A percentile compares a stretch with the other conserved stretches of the same genome.
Conservation (phyloP, 2,888 invertebrate species). For the Iphiclides podalirius region DNA sequence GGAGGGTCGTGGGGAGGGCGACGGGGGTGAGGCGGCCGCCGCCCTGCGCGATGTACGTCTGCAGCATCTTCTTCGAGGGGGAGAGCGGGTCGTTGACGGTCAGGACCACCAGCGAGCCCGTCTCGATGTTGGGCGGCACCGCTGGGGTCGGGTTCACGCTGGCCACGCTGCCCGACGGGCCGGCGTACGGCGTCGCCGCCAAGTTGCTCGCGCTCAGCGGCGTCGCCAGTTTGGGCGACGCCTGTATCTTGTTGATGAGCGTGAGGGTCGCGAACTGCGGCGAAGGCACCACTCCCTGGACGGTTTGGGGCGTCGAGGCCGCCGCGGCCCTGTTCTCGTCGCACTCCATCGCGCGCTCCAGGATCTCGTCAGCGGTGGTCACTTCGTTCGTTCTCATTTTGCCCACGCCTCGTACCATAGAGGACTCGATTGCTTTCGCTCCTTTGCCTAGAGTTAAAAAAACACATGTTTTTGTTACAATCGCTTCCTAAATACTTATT, state of each 20-base stretch:
- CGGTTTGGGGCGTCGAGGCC: constrained; percentile 3
- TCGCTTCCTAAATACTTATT: too few species aligned
- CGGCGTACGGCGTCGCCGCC: constrained; percentile 31
- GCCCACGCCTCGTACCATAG: constrained; percentile 30
- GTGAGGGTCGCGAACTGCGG: constrained; percentile 30
- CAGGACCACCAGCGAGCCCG: constrained; percentile 63
- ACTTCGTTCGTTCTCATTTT: constrained; percentile 23
- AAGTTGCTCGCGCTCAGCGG: constrained; percentile 28
- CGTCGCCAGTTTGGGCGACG: constrained; percentile 19
- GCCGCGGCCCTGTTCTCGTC: constrained; percentile 24
- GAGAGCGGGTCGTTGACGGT: constrained; percentile 65
- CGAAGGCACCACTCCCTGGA: constrained; percentile 1
- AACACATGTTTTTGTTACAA: too few species aligned
- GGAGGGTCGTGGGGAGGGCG: constrained; percentile 51
- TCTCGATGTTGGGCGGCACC: constrained; percentile 58
- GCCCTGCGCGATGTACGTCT: constrained; percentile 63
- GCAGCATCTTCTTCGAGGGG: constrained; percentile 66
- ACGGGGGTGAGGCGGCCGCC: constrained; percentile 58
- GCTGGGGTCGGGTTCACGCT: constrained; percentile 33
- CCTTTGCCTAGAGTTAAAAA: constrained; percentile 44
- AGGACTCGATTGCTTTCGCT: constrained; percentile 43
- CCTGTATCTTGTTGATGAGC: constrained; percentile 24
- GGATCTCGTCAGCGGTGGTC: constrained; percentile 48
- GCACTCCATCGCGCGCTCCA: constrained; percentile 38
- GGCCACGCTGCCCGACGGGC: constrained; percentile 28